Conservation (phyloP, 2,113 vertebrate species). For the Oncorhynchus clarkii region DNA sequence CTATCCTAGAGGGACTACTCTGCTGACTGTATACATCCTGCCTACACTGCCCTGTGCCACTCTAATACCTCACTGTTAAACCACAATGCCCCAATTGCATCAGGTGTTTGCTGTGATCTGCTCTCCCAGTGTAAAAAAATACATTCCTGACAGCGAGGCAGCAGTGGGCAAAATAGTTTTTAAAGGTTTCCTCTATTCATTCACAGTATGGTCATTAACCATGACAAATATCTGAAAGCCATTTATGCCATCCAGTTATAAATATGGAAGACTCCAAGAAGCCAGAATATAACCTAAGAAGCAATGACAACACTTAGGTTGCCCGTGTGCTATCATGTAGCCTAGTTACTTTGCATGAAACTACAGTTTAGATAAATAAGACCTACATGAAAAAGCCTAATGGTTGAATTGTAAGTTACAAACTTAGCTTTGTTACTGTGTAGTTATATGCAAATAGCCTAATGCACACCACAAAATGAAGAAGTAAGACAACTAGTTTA, state of each 20-base stretch:
- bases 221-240: slow-evolving; percentile 66
- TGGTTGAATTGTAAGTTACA: background rate
- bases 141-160: slow-evolving; percentile 37
- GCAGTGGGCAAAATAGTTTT: slow-evolving; percentile 40
- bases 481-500: too few relatives aligned
- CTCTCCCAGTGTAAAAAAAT: slow-evolving; percentile 47
- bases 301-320: background rate
- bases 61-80: slow-evolving; percentile 49
- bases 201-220: slow-evolving; percentile 60
- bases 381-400: too few relatives aligned
- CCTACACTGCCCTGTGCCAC: slow-evolving; percentile 45
- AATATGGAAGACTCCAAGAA: slow-evolving; percentile 44
- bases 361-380: background rate
- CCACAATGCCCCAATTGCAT: slow-evolving; percentile 44
- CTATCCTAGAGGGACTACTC: slow-evolving; percentile 44
- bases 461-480: too few relatives aligned
- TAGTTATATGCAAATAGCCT: too few relatives aligned
- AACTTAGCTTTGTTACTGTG: too few relatives aligned
- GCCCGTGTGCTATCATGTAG: background rate
- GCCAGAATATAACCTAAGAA: slow-evolving; percentile 24
- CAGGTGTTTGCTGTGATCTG: slow-evolving; percentile 31
- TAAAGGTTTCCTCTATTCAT: slow-evolving; percentile 65
- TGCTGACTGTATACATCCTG: slow-evolving; percentile 61
- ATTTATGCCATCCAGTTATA: slow-evolving; percentile 49
- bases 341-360: background rate